Evolutionary conservation across 2,113 vertebrate genomes (phyloP).

Genomic region (Acanthochromis polyacanthus): DNA sequence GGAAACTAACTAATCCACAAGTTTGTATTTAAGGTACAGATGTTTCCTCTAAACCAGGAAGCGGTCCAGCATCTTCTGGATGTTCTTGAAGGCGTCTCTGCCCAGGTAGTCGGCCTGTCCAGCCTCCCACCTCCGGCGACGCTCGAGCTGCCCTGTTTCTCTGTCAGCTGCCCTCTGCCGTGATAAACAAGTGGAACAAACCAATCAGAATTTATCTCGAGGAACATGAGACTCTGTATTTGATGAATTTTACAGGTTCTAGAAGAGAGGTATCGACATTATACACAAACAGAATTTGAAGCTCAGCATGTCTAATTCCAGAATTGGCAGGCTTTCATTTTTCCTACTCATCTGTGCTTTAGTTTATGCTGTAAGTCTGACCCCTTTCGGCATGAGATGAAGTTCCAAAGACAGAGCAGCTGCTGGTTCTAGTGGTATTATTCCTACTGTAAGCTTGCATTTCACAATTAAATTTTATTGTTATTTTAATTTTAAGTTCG

Average conservation of each 20-base stretch:
- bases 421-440: no score
- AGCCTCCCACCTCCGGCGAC: conserved; percentile 84
- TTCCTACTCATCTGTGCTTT: no score
- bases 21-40: neutral
- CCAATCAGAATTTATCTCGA: neutral
- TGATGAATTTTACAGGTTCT: no score
- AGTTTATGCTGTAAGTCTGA: no score
- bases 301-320: no score
- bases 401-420: no score
- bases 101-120: conserved; percentile 90
- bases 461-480: no score
- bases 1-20: no score
- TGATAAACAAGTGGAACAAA: conserved; percentile 8
- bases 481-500: no score
- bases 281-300: neutral
- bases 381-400: no score
- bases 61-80: conserved; percentile 84
- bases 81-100: conserved; percentile 84
- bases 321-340: no score
- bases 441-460: no score
- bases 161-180: conserved; percentile 35
- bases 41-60: conserved; percentile 84
- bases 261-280: neutral
- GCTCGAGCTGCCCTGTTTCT: conserved; percentile 74
- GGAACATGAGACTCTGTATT: neutral